Conservation (phyloP, 1,140 invertebrate species). For the Paraescarpia echinospica region DNA sequence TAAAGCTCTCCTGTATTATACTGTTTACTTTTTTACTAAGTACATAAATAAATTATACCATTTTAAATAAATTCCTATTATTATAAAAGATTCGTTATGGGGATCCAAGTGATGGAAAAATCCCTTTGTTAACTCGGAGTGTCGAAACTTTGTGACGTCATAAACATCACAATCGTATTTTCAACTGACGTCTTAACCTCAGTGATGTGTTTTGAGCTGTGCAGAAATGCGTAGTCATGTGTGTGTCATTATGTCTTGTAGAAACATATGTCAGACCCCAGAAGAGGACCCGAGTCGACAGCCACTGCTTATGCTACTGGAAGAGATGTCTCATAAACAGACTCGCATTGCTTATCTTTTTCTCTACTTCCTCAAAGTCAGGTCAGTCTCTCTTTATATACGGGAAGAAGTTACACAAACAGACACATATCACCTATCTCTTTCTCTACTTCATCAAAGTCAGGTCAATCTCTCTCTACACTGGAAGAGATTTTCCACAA, state of each 20-base stretch:
- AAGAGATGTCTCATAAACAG: constrained; percentile 73
- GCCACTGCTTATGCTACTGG: constrained; percentile 71
- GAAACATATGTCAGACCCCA: constrained; percentile 70
- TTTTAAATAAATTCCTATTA: too few species aligned
- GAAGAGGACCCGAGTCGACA: constrained; percentile 77
- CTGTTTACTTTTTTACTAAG: too few species aligned
- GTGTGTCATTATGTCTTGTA: constrained; percentile 29
- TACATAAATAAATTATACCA: too few species aligned
- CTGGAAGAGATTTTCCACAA: neutral
- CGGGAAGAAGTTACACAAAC: neutral
- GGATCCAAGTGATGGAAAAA: too few species aligned
- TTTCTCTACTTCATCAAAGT: neutral
- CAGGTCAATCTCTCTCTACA: neutral
- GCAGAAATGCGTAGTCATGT: neutral
- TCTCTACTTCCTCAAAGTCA: constrained; percentile 83
- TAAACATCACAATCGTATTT: too few species aligned
- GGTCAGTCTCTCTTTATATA: constrained; percentile 47
- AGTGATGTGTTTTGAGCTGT: neutral
- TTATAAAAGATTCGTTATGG: too few species aligned
- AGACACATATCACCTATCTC: neutral
- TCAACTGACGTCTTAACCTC: neutral
- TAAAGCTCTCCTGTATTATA: too few species aligned
- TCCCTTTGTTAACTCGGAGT: too few species aligned
- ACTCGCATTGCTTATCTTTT: constrained; percentile 80
- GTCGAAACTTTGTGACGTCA: too few species aligned